Evolutionary conservation across 2,888 invertebrate species (phyloP).

Genomic region (Barypeithes pellucidus): DNA sequence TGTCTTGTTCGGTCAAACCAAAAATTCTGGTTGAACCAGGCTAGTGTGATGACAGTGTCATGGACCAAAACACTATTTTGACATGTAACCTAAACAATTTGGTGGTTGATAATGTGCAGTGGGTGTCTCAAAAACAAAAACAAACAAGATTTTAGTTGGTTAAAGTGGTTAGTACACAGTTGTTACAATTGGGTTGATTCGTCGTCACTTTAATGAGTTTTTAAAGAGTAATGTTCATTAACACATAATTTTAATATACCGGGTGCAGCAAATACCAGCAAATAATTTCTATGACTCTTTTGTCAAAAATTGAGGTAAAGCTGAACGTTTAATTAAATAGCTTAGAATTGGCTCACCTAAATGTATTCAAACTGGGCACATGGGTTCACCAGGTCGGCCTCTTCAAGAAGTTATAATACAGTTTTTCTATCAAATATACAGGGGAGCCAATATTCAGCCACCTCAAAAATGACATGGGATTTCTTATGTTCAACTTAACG

Average conservation of each 20-base stretch:
- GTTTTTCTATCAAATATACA: no score
- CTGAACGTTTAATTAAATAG: no score
- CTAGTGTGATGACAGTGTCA: slow-evolving; percentile 53
- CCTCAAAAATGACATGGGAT: no score
- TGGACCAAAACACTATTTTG: slow-evolving; percentile 43
- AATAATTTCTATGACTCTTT: no score
- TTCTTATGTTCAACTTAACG: no score
- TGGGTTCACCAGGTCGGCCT: no score
- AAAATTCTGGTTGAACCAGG: slow-evolving; percentile 50
- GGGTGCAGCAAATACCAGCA: no score
- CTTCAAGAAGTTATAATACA: no score
- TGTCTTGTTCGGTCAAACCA: slow-evolving; percentile 24
- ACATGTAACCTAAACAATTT: slow-evolving; percentile 21
- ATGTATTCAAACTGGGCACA: no score
- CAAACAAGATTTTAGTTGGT: slow-evolving; percentile 18
- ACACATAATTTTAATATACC: not conserved
- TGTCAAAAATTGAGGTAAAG: no score
- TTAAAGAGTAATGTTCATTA: slow-evolving; percentile 23
- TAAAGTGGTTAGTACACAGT: slow-evolving; percentile 32
- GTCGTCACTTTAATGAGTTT: slow-evolving; percentile 36
- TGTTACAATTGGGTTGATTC: slow-evolving; percentile 17
- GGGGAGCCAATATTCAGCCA: no score
- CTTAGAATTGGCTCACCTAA: no score
- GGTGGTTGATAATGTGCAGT: slow-evolving; percentile 39
- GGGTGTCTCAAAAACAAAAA: slow-evolving; percentile 36